These are phyloP conservation scores for Bungarus multicinctus DNA, from an alignment of 2,113 vertebrate genomes.

Conservation along the genomic window DNA sequence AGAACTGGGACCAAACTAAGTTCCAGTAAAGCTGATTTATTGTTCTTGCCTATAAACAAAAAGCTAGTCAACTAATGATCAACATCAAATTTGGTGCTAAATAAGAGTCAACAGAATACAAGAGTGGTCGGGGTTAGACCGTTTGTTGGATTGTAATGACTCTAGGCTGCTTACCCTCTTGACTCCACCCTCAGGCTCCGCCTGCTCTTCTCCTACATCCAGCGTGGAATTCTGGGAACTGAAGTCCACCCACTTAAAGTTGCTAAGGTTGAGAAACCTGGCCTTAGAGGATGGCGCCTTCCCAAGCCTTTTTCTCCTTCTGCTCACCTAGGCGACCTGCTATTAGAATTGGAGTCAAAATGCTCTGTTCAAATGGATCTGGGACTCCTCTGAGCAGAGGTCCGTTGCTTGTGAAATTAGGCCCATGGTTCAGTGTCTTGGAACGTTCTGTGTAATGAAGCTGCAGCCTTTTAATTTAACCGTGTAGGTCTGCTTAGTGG, in stretches of 20 bases:
- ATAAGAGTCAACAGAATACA: too few species aligned
- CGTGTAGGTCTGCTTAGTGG: slow-evolving; percentile 53
- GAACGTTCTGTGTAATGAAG: slow-evolving; percentile 5
- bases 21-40: too few species aligned
- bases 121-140: too few species aligned
- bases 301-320: too few species aligned
- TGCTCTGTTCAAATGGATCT: not conserved
- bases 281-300: not conserved
- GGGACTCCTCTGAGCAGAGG: accelerated
- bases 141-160: not conserved
- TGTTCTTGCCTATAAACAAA: too few species aligned
- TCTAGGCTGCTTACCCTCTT: not conserved
- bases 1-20: too few species aligned
- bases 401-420: not conserved
- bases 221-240: not conserved
- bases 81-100: too few species aligned
- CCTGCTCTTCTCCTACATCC: too few species aligned
- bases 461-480: slow-evolving; percentile 36
- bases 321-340: too few species aligned
- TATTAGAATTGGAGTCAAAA: not conserved
- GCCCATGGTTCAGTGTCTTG: slow-evolving; percentile 1
- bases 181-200: not conserved
- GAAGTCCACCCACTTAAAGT: not conserved
- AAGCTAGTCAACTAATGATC: too few species aligned
- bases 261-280: not conserved